Evolutionary conservation across 2,797 vertebrate genomes (phyloP).

Genomic region (Macroramphosus scolopax): DNA sequence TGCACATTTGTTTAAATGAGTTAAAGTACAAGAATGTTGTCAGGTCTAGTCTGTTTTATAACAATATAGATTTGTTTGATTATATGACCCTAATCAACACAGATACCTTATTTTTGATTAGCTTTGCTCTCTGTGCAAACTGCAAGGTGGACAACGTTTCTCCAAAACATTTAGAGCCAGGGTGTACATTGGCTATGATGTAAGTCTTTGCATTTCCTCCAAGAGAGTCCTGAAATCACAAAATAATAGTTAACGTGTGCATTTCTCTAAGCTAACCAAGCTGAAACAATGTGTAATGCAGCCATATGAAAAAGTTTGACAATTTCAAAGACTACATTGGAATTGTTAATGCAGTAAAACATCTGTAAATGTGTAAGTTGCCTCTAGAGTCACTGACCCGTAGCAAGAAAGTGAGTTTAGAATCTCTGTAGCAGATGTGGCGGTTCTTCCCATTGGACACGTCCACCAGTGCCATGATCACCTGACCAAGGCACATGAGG

Average conservation of each 20-base stretch:
- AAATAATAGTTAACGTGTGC: too few relatives aligned
- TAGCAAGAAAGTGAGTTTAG: constrained; percentile 93
- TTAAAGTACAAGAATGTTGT: too few relatives aligned
- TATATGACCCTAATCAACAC: background rate
- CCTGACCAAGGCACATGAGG: constrained; percentile 92
- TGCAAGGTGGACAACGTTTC: constrained; percentile 95
- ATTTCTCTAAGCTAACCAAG: background rate
- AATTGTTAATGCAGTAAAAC: too few relatives aligned
- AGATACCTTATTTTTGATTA: constrained; percentile 96
- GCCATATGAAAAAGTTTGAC: background rate
- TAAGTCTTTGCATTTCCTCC: constrained; percentile 96
- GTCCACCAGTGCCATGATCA: constrained; percentile 94
- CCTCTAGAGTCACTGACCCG: constrained; percentile 72
- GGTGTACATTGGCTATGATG: constrained; percentile 97
- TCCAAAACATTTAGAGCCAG: constrained; percentile 93
- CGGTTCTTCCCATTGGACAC: constrained; percentile 91
- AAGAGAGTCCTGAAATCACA: constrained; percentile 86
- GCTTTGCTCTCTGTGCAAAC: constrained; percentile 94
- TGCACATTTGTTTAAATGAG: too few relatives aligned
- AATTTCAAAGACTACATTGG: too few relatives aligned
- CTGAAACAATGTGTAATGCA: background rate
- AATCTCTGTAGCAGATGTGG: constrained; percentile 94
- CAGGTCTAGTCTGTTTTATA: background rate
- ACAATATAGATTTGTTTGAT: background rate
- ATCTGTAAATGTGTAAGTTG: background rate